Evolutionary conservation across 2,888 invertebrate species (phyloP), one percentile per base, ranked within the genome.

Genomic region (Spodoptera exigua): DNA sequence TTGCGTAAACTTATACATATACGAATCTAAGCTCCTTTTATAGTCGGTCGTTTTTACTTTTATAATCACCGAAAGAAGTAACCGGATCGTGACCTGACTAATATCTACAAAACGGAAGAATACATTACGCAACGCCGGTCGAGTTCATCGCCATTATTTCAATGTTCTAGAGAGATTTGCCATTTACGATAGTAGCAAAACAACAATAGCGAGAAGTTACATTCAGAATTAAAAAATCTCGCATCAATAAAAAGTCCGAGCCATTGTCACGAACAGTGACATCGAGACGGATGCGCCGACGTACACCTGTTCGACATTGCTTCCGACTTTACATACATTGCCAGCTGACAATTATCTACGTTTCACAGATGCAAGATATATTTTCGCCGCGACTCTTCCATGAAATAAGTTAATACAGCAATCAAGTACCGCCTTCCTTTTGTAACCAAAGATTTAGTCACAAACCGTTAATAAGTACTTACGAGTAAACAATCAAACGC

Each of bases 161-260:
- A 57, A 52, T 61, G 57, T 67, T 66, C 54, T 70, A 64, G 69
- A 74, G 70, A 78, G 65, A 75, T 74, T 70, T 53, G 59, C 65
- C 48, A 48, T 54, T 71, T 45, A 72, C 71, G 71, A 70, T 39
- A 46, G 45, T 52, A 70, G 32, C 55, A 40, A 59, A 69, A 60
- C 18, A 79, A 80, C 78, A 81, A 79, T 74, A 63, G 70, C 49
- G 59, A 70, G 72, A 68, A 73, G 60, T 60, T 54, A 60, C 55
- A 61, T 51, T 32, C 14, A 59, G 37, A 70, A 57, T 58, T 63
- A 41, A 64, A 61, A 61, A 47, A 57, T 62, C 60, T 62, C 61
- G 41, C 45, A 37, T 70, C 63, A 45, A 63, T 72, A 79, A 79
- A 80, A 74, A 79, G 56, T 45, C 18, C n/a, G 36, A 51, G 49